Evolutionary conservation across 2,888 invertebrate genomes (phyloP).

Genomic region (Meteorus cinctellus): DNA sequence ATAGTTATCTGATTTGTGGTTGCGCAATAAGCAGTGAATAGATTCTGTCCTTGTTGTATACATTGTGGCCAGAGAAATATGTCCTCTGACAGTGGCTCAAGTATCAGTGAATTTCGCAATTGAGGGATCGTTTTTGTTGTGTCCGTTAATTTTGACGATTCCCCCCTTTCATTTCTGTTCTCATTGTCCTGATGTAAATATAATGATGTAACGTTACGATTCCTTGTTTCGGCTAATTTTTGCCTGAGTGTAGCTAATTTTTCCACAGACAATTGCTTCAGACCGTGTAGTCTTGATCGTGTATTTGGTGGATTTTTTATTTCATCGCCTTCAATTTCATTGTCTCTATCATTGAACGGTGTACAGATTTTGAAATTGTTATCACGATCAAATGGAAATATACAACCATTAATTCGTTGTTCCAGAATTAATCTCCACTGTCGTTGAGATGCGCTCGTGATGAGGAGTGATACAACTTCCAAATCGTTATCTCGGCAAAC

Average conservation of each 20-base stretch:
- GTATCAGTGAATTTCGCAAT: constrained; percentile 55
- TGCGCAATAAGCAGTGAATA: constrained; percentile 78
- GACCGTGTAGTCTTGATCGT: constrained; percentile 78
- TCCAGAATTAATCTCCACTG: constrained; percentile 90
- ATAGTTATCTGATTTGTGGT: constrained; percentile 78
- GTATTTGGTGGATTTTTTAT: constrained; percentile 64
- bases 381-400: constrained; percentile 77
- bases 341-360: constrained; percentile 43
- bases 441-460: constrained; percentile 82
- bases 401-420: constrained; percentile 83
- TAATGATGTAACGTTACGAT: constrained; percentile 58
- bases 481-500: constrained; percentile 84
- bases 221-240: constrained; percentile 76
- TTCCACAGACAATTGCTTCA: constrained; percentile 82
- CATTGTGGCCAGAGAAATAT: constrained; percentile 77
- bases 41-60: constrained; percentile 75
- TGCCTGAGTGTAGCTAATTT: constrained; percentile 80
- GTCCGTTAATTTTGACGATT: constrained; percentile 54
- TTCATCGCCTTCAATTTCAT: constrained; percentile 64
- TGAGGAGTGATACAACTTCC: constrained; percentile 79
- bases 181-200: constrained; percentile 49
- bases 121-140: constrained; percentile 52
- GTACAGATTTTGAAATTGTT: constrained; percentile 45
- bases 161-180: constrained; percentile 60
- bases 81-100: constrained; percentile 68